Evolutionary conservation across 1,140 invertebrate genomes (phyloP).

Genomic region (Antheraea mylitta): DNA sequence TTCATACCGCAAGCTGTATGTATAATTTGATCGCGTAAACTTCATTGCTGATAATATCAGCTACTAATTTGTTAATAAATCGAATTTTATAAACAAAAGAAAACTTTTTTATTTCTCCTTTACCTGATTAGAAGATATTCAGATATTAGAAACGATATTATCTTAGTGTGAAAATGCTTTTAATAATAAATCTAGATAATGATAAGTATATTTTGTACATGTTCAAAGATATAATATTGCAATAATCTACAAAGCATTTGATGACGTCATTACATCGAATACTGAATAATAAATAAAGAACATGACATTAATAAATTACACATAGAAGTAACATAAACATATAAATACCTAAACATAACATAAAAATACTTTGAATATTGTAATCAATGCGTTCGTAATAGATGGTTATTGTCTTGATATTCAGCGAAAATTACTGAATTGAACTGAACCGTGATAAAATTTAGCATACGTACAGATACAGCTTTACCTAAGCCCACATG

Average conservation of each 20-base stretch:
- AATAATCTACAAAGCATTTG: neutral
- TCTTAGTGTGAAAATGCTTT: neutral
- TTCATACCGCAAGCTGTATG: conserved; percentile 14
- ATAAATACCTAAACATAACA: too few species aligned
- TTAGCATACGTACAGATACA: too few species aligned
- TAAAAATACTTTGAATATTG: too few species aligned
- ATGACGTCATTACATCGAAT: too few species aligned
- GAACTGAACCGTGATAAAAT: too few species aligned
- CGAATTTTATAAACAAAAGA: conserved; percentile 44
- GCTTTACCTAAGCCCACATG: too few species aligned
- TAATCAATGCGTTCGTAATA: too few species aligned
- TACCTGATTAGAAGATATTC: neutral
- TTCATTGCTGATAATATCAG: conserved; percentile 41
- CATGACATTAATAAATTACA: too few species aligned
- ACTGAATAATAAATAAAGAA: too few species aligned
- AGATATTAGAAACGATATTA: neutral
- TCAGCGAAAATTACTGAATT: too few species aligned
- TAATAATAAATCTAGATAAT: neutral
- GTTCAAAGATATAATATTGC: neutral
- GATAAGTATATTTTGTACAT: neutral
- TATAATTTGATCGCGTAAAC: conserved; percentile 32
- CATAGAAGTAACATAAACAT: too few species aligned
- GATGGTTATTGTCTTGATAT: too few species aligned
- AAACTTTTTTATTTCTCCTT: neutral
- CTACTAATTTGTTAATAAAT: conserved; percentile 78